phyloP scores from a whole-genome alignment of 2,113 vertebrate genomes.

The Struthio camelus region DNA sequence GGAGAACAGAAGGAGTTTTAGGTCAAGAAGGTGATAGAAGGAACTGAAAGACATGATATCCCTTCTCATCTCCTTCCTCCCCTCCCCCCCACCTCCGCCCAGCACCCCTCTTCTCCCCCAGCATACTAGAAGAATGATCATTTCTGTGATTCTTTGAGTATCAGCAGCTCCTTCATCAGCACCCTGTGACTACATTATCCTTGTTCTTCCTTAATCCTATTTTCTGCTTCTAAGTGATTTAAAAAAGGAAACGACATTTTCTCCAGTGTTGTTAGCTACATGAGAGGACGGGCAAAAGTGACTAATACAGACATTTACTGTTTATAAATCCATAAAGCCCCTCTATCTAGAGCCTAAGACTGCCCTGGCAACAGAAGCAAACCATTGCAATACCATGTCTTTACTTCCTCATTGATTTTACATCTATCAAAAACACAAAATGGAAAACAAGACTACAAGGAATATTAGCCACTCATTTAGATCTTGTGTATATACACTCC shows the following conservation, averaged over 20 bases:
- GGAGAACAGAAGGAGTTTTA: background rate
- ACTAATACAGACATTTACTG: background rate
- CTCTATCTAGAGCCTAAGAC: background rate
- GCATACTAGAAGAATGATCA: background rate
- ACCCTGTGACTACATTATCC: background rate
- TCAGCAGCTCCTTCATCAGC: background rate
- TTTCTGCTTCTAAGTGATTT: background rate
- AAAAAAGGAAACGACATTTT: background rate
- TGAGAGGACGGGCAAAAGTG: background rate
- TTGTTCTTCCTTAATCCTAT: background rate
- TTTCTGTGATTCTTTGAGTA: background rate
- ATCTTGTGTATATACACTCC: background rate
- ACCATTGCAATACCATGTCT: background rate
- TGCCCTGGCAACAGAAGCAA: background rate
- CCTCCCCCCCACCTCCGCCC: fast-evolving
- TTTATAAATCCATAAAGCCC: background rate
- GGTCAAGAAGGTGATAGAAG: background rate
- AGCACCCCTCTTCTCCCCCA: too few relatives aligned
- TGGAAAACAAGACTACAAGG: background rate
- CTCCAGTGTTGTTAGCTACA: background rate
- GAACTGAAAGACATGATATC: background rate
- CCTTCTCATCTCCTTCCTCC: background rate
- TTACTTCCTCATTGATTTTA: background rate
- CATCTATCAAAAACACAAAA: background rate
- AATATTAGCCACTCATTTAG: background rate